A percentile compares a stretch with the other conserved stretches of the same genome.
Evolutionary conservation across 2,888 invertebrate genomes (phyloP).

Genomic region (Plebejus argus): DNA sequence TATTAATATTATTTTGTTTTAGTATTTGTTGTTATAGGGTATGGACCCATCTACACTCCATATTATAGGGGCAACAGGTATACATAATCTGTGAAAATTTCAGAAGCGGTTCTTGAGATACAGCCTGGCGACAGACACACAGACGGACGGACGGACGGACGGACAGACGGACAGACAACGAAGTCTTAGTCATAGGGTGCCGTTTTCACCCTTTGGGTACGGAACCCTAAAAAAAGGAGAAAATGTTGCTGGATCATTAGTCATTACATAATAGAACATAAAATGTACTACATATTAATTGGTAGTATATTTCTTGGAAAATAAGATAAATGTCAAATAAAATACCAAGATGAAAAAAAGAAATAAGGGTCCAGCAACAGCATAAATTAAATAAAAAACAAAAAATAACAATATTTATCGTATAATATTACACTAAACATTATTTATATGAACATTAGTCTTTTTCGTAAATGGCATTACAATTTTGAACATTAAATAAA

Average conservation of each 20-base stretch:
- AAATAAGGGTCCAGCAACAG: slow-evolving; percentile 44
- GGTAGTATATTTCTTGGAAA: background rate
- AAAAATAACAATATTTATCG: slow-evolving; percentile 52
- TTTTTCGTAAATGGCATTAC: slow-evolving; percentile 76
- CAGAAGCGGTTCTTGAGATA: too few species aligned
- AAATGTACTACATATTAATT: background rate
- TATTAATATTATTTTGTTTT: too few species aligned
- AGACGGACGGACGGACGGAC: too few species aligned
- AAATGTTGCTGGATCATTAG: background rate
- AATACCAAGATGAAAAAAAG: slow-evolving; percentile 44
- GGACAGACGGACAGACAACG: too few species aligned
- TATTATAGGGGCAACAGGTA: too few species aligned
- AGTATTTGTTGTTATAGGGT: too few species aligned
- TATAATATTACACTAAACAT: slow-evolving; percentile 56
- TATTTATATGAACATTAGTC: slow-evolving; percentile 72
- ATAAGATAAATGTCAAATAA: slow-evolving; percentile 34
- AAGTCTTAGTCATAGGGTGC: too few species aligned
- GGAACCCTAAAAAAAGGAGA: too few species aligned
- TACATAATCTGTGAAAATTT: too few species aligned
- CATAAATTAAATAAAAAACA: slow-evolving; percentile 48
- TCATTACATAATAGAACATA: background rate
- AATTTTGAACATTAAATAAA: slow-evolving; percentile 75
- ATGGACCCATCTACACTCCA: too few species aligned
- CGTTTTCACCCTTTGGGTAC: too few species aligned
- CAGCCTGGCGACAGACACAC: too few species aligned